A percentile compares a stretch with the other conserved stretches of the same genome.
Conservation (phyloP, 2,797 vertebrate genomes). For the Platyrinchus mystaceus region DNA sequence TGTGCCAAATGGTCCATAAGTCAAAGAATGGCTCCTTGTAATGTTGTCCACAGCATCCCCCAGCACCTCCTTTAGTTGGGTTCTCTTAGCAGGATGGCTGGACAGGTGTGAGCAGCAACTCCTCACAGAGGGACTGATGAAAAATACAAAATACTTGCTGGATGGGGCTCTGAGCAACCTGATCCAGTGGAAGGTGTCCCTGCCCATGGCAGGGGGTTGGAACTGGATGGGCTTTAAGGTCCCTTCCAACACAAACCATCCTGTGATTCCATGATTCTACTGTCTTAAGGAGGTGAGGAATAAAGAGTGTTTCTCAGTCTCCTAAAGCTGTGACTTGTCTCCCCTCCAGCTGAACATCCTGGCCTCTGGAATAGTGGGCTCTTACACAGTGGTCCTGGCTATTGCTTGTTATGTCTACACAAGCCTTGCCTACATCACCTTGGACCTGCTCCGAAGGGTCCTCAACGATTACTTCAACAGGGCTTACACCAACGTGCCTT, state of each 20-base stretch:
- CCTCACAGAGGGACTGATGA: background rate
- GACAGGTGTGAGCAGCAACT: background rate
- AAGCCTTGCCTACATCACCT: constrained; percentile 88
- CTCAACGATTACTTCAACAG: constrained; percentile 82
- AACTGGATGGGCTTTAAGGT: background rate
- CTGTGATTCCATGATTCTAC: background rate
- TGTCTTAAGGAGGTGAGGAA: background rate
- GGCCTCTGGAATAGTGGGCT: constrained; percentile 84
- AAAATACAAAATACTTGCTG: background rate
- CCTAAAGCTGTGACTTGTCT: background rate
- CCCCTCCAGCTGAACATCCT: constrained; percentile 86
- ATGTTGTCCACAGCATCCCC: background rate
- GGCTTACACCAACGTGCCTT: constrained; percentile 83
- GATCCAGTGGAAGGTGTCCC: background rate
- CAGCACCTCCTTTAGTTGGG: background rate
- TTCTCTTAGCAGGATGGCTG: background rate
- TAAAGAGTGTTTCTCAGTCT: background rate
- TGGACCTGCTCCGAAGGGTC: constrained; percentile 88
- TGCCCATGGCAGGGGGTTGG: background rate
- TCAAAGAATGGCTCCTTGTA: background rate
- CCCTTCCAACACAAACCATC: background rate
- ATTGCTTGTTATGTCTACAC: constrained; percentile 86
- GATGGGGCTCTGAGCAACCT: background rate
- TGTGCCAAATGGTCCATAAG: background rate
- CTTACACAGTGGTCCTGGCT: constrained; percentile 84